Conservation (phyloP, 2,888 invertebrate species). For the Pterostichus madidus region DNA sequence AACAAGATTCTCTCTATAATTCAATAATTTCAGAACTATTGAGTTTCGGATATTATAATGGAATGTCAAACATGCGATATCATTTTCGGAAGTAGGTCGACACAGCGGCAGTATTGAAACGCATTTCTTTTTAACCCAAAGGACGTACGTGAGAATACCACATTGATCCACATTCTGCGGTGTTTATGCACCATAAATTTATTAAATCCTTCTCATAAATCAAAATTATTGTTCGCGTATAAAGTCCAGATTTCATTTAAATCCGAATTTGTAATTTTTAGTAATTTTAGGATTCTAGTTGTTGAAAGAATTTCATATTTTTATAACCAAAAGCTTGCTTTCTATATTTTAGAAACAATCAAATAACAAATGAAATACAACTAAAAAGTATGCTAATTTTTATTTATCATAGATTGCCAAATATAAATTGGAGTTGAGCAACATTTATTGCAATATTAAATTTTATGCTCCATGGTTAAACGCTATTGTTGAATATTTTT, state of each 20-base stretch:
- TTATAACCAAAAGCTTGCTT: no score
- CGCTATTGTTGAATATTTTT: slow-evolving; percentile 27
- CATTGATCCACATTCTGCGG: slow-evolving; percentile 24
- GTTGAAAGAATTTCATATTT: no score
- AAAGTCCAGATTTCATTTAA: no score
- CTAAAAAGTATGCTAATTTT: no score
- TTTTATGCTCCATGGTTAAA: slow-evolving; percentile 3
- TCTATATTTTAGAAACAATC: no score
- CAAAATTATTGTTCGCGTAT: background rate
- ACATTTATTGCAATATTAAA: slow-evolving; percentile 9
- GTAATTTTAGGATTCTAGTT: no score
- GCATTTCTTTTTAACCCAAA: slow-evolving; percentile 41
- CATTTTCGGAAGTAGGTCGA: slow-evolving; percentile 59
- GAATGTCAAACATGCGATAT: slow-evolving; percentile 47
- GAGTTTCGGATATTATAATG: slow-evolving; percentile 2
- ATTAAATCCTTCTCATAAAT: background rate
- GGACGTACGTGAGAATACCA: slow-evolving; percentile 27
- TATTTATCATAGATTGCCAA: no score
- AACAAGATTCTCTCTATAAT: background rate
- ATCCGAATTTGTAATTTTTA: no score
- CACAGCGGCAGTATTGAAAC: slow-evolving; percentile 17
- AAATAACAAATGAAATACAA: no score
- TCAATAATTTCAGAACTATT: background rate
- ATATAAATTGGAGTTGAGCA: background rate
- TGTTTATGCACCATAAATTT: background rate